Evolutionary conservation across 2,888 invertebrate species (phyloP).

Genomic region (Lumbricus terrestris): DNA sequence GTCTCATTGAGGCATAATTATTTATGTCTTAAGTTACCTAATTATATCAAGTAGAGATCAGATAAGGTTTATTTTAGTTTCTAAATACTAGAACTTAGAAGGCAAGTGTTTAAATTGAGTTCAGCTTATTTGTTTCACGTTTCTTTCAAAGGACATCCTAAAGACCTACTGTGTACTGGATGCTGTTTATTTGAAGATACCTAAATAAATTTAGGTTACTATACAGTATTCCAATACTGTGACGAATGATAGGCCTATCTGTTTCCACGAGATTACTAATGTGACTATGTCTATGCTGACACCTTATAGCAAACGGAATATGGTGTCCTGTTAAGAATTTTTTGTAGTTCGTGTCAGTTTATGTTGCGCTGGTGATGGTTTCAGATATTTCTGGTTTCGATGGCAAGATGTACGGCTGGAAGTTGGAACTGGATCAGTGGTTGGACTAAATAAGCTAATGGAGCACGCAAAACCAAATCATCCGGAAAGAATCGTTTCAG

Average conservation of each 20-base stretch:
- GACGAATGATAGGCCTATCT: background rate
- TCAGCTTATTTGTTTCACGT: background rate
- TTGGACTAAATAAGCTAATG: slow-evolving; percentile 25
- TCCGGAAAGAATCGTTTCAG: slow-evolving; percentile 23
- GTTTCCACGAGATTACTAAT: background rate
- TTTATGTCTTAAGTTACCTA: background rate
- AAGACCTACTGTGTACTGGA: background rate
- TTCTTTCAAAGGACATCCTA: background rate
- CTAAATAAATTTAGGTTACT: background rate
- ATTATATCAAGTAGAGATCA: background rate
- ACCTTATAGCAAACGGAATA: too few relatives aligned
- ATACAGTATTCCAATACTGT: background rate
- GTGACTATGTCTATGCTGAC: too few relatives aligned
- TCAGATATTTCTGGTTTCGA: slow-evolving; percentile 32
- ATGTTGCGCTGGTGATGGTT: background rate
- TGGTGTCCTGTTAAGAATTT: too few relatives aligned
- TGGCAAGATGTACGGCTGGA: slow-evolving; percentile 26
- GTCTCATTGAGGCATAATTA: background rate
- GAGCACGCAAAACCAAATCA: slow-evolving; percentile 24
- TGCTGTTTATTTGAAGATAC: background rate
- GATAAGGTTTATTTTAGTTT: background rate
- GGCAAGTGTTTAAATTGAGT: background rate
- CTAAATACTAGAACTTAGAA: background rate
- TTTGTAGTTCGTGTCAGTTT: too few relatives aligned
- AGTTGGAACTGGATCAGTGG: slow-evolving; percentile 25